Evolutionary conservation across 2,113 vertebrate genomes (phyloP), one percentile per base, ranked within the genome.

Genomic region (Rhynchomys soricoides): DNA sequence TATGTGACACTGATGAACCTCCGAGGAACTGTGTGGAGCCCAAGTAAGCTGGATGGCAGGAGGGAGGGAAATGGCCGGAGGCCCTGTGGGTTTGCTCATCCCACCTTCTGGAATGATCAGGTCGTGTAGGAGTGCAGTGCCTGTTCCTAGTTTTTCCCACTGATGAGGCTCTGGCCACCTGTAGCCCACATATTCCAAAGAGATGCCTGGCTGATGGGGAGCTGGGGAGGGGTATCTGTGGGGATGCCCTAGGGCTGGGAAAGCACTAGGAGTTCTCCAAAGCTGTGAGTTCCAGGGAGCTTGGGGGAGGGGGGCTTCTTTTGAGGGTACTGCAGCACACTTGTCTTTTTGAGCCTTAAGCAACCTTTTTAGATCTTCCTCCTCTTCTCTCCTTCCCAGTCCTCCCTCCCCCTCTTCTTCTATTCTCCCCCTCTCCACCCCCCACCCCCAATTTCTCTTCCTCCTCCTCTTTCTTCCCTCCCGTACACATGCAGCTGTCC

Each of bases 81-180:
- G 97, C 97, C 98, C 98, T 79, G 96, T 95, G 97, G 98, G 96
- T 97, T 87, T 31, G 64, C 97, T 98, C 96, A 96, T 97, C 98
- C 98, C n/a, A 68, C 97, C 96, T 98, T 98, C 97, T 74, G 79
- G 97, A 93, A 85, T 86, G 83, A 95, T 97, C 95, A 45, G 97
- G 96, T 93, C 97, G 97, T 95, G 98, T 81, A 97, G 97, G 94
- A 97, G 96, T 96, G 48, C 93, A 45, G 97, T 70, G 78, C 93
- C 64, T 75, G 91, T 93, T 97, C 91, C 15, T 62, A 90, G 96
- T 96, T 87, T 12, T 40, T 59, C 95, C 98, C 97, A 83, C 0
- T 31, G 97, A 97, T 81, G 66, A 97, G 94, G 96, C 19, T 93
- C 95, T 75, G 70, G 95, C 96, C 19, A 91, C 97, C 96, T 31